Evolutionary conservation across 2,888 invertebrate genomes (phyloP).

Genomic region (Acleris cristana): DNA sequence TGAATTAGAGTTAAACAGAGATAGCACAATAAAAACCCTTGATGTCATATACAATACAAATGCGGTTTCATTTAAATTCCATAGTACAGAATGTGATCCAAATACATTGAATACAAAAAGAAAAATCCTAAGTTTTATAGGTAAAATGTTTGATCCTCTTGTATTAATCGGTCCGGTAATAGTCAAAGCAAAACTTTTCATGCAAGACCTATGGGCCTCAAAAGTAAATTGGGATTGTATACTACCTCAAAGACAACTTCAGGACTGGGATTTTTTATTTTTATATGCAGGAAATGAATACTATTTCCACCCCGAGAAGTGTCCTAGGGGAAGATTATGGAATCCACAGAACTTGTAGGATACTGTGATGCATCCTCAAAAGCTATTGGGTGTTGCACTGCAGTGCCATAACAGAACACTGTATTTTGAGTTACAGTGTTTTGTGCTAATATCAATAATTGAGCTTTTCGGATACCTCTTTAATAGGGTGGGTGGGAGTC

Average conservation of each 20-base stretch:
- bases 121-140: constrained; percentile 16
- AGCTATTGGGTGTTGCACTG: constrained; percentile 24
- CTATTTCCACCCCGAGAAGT: not conserved
- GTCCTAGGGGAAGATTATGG: not conserved
- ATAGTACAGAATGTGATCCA: not conserved
- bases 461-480: too few relatives aligned
- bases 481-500: too few relatives aligned
- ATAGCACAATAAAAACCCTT: constrained; percentile 1
- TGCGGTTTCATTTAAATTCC: not conserved
- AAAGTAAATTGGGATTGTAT: constrained; percentile 20
- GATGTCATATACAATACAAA: not conserved
- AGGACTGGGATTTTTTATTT: not conserved
- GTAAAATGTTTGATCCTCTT: constrained; percentile 21
- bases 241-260: constrained; percentile 3
- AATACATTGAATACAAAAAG: constrained; percentile 5
- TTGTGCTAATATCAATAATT: too few relatives aligned
- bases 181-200: constrained; percentile 18
- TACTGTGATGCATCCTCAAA: constrained; percentile 18
- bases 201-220: constrained; percentile 24
- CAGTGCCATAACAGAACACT: too few relatives aligned
- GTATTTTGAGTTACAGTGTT: too few relatives aligned
- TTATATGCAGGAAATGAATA: not conserved
- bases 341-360: not conserved
- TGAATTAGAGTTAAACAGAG: not conserved
- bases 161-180: constrained; percentile 18